These are phyloP conservation scores for Lepidocyrtoides sp. DNA, from an alignment of 2,888 invertebrate species.

Conservation along the genomic window DNA sequence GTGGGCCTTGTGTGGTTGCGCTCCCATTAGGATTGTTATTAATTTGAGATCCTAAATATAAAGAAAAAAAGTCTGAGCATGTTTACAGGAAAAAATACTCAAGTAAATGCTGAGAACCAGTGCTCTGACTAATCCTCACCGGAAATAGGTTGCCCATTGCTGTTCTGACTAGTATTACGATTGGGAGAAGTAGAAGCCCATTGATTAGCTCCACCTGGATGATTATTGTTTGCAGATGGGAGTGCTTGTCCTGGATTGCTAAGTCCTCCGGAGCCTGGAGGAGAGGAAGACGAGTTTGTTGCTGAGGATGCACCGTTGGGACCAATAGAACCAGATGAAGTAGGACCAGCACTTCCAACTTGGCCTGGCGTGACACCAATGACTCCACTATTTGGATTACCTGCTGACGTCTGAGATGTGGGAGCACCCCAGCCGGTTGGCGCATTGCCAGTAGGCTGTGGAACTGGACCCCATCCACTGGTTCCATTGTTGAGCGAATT, in stretches of 20 bases:
- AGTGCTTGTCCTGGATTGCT: constrained; percentile 81
- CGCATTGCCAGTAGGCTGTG: constrained; percentile 90
- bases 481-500: constrained; percentile 92
- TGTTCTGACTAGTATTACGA: constrained; percentile 85
- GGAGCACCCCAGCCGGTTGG: constrained; percentile 88
- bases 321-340: constrained; percentile 78
- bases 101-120: no score
- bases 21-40: constrained; percentile 85
- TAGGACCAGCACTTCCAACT: constrained; percentile 76
- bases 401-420: constrained; percentile 83
- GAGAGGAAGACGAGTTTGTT: constrained; percentile 83
- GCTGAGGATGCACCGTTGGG: constrained; percentile 78
- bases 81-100: background rate
- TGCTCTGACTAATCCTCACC: constrained; percentile 68
- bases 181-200: constrained; percentile 85
- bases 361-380: constrained; percentile 80
- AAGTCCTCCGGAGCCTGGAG: constrained; percentile 81
- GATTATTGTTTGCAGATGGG: constrained; percentile 85
- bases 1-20: constrained; percentile 83
- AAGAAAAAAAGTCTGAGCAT: background rate
- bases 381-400: constrained; percentile 83
- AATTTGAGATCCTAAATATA: constrained; percentile 84
- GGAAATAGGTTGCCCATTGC: constrained; percentile 85
- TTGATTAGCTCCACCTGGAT: constrained; percentile 84
- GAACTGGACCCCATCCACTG: constrained; percentile 92